Base-by-base conservation (phyloP, 2,113 vertebrate species). In the Daboia siamensis region DNA sequence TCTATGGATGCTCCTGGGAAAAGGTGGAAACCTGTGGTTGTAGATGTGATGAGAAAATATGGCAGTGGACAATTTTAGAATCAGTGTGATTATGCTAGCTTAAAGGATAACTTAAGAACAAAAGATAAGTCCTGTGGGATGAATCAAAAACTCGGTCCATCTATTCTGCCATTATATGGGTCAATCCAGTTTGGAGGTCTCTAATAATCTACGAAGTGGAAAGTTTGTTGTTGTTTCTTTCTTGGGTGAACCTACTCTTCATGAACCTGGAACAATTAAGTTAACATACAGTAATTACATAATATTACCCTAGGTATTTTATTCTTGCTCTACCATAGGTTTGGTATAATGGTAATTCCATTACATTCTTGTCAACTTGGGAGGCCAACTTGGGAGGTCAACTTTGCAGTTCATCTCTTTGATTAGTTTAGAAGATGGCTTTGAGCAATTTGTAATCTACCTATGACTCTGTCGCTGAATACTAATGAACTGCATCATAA, bases 361-460 rank as follows among this genome's bases (percentile, higher is more conserved):
- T 87, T 54, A n/a, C 29, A 20, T 2, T 74, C 24, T 84, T 64
- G 46, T 87, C 85, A 91, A 64, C 91, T 64, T 91, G 90, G 90
- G 90, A 91, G 90, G 55, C n/a, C 86, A 92, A 87, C 57, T 39
- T 91, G 91, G 86, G 91, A 88, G 91, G 86, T 29, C 48, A 92
- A 26, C 69, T 56, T 55, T 26, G 74, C 5, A 57, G 80, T 88
- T 64, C 61, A 54, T 26, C 86, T 88, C 13, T 44, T 87, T 39
- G 29, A 23, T 54, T 55, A 46, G 17, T 15, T 88, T 7, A 6
- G 61, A n/a, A 17, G 9, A 92, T 88, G 61, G 86, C 91, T 61
- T 6, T 23, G 57, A 69, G 86, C 57, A 87, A 91, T 20, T 91
- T 59, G 54, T 55, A 54, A 91, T 87, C 57, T 87, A 20, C 48